A percentile compares a stretch with the other conserved stretches of the same genome.
These are phyloP conservation scores for Aphis craccivora DNA, from an alignment of 1,140 invertebrate genomes.

Conservation along the genomic window DNA sequence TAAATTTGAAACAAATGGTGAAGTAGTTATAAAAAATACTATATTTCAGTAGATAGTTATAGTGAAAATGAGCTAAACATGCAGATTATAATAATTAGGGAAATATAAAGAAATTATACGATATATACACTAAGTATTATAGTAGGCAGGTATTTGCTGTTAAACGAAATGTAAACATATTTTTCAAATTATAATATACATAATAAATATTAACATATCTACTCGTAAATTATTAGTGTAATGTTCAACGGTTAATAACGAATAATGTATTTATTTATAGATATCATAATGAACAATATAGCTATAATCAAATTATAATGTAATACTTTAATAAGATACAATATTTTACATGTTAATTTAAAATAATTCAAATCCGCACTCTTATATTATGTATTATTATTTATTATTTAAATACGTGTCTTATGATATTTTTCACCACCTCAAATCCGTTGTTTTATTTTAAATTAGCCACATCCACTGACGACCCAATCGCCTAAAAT, in stretches of 20 bases:
- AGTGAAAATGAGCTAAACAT: not conserved
- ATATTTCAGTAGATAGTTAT: not conserved
- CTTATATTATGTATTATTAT: not conserved
- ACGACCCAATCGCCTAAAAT: not conserved
- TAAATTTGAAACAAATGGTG: not conserved
- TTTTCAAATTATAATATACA: not conserved
- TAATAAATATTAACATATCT: not conserved
- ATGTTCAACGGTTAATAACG: not conserved
- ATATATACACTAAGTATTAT: not conserved
- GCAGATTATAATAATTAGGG: not conserved
- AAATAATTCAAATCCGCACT: not conserved
- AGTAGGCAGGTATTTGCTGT: not conserved
- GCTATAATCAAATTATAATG: not conserved
- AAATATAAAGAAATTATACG: not conserved
- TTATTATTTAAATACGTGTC: not conserved
- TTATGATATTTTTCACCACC: not conserved
- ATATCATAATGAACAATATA: not conserved
- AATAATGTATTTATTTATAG: too few species aligned
- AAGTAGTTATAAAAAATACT: not conserved
- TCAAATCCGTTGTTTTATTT: not conserved
- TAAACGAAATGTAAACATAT: not conserved
- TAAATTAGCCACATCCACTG: not conserved
- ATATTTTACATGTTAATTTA: not conserved
- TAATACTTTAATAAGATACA: not conserved
- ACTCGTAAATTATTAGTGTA: not conserved